Conservation (phyloP, 1,140 invertebrate species). For the Zaprionus africanus region DNA sequence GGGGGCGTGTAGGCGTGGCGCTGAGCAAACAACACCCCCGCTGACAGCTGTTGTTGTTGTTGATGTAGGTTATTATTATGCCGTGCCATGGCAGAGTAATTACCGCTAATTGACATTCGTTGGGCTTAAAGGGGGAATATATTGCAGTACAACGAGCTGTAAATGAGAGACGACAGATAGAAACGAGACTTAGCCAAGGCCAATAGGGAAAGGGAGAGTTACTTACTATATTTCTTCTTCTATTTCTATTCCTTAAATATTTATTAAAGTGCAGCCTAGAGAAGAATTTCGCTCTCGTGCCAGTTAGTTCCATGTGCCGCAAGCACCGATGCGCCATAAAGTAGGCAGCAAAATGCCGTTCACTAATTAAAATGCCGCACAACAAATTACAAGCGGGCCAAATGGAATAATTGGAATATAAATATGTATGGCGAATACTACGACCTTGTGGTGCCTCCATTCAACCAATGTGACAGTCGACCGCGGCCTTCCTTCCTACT, state of each 20-base stretch:
- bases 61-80: constrained; percentile 63
- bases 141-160: constrained; percentile 23
- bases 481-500: background rate
- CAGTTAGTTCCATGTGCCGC: constrained; percentile 5
- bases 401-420: constrained; percentile 22
- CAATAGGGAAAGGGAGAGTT: constrained; percentile 13
- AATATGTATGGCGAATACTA: constrained; percentile 36
- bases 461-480: constrained; percentile 24
- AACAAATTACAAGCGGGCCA: background rate
- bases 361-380: constrained; percentile 70
- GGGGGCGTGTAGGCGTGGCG: constrained; percentile 5
- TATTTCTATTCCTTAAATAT: constrained; percentile 44
- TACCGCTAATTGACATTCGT: constrained; percentile 77
- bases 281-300: background rate
- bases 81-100: constrained; percentile 71
- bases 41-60: constrained; percentile 29
- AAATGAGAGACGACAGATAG: background rate
- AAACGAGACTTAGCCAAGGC: constrained; percentile 41
- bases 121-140: constrained; percentile 29
- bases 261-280: constrained; percentile 23
- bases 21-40: constrained; percentile 24
- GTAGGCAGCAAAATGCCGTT: constrained; percentile 23
- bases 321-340: constrained; percentile 10
- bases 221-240: constrained; percentile 8
- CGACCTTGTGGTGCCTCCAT: constrained; percentile 28